Conservation (phyloP, 1,140 invertebrate genomes). For the Druon quercuslanigerum region DNA sequence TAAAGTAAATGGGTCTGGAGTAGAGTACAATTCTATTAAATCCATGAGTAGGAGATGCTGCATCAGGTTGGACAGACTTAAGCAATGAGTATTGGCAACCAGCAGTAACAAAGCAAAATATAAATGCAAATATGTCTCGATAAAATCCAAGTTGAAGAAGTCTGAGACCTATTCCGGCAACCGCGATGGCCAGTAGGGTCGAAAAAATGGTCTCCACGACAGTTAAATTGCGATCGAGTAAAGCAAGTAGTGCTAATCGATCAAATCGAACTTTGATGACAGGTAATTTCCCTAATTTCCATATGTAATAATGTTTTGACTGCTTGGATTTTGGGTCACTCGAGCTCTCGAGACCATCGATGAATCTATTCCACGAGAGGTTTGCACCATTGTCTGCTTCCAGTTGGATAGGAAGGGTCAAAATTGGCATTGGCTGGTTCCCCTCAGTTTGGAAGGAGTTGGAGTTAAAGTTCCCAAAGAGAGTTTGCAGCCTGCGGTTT, state of each 20-base stretch:
- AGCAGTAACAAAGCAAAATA: conserved; percentile 98
- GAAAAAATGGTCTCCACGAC: conserved; percentile 90
- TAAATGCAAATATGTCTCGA: conserved; percentile 93
- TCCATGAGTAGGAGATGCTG: conserved; percentile 97
- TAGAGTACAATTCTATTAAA: conserved; percentile 98
- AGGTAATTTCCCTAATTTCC: conserved; percentile 84
- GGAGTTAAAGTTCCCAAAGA: conserved; percentile 61
- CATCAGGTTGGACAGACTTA: conserved; percentile 99
- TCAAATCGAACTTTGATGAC: conserved; percentile 91
- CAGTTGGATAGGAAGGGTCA: conserved; percentile 56
- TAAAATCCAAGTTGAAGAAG: conserved; percentile 92
- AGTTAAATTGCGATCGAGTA: conserved; percentile 94
- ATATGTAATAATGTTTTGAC: conserved; percentile 91
- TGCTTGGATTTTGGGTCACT: conserved; percentile 69
- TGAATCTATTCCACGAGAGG: conserved; percentile 68
- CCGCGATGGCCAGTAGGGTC: conserved; percentile 89
- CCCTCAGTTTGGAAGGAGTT: conserved; percentile 50
- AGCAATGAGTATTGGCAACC: conserved; percentile 98
- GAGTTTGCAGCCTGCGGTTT: conserved; percentile 59
- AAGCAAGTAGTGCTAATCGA: conserved; percentile 90
- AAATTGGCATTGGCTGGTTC: conserved; percentile 56
- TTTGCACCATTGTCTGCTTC: conserved; percentile 61
- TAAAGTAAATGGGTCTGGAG: conserved; percentile 96
- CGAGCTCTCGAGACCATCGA: conserved; percentile 62
- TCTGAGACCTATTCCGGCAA: conserved; percentile 89